Evolutionary conservation across 2,888 invertebrate genomes (phyloP), one percentile per base, ranked within the genome.

Genomic region (Drosophila suboccidentalis): DNA sequence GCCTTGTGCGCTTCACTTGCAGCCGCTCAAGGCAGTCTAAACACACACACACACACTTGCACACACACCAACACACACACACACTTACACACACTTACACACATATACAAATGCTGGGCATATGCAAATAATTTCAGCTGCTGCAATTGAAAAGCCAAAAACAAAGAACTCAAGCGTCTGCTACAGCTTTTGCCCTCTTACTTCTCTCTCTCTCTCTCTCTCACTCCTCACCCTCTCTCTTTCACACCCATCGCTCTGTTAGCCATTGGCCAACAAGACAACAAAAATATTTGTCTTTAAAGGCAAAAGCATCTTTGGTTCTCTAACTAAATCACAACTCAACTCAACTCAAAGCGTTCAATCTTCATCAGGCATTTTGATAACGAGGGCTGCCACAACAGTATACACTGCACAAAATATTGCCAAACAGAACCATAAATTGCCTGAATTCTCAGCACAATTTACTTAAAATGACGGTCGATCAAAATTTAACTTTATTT

Each of bases 81-180:
- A 17, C 39, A 17, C 17, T 43, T 15, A 36, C 19, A 51, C 15
- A 59, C 39, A 50, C 46, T 46, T 34, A 51, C 51, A 60, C 17
- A 51, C 43, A 17, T 15, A 60, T 8, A 46, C 39, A 36, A 15
- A 54, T 39, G 41, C 49, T 26, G 44, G 34, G 47, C 82, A 82
- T 88, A 83, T 83, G 83, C 87, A 83, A 83, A 83, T 83, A 89
- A 80, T 74, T 86, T 83, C 51, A 71, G 53, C 46, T 61, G 78
- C 83, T 80, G 69, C 76, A 82, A 88, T 82, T 76, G 77, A 74
- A 80, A 86, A 76, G 59, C 69, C 68, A 72, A 82, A 77, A 61
- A 76, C 51, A 57, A 51, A 68, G 57, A 64, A 58, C 19, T 39
- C 26, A 15, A 51, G 29, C 50, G 41, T 39, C 47, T 41, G 11